Evolutionary conservation across 2,113 vertebrate species (phyloP), one percentile per base, ranked within the genome.

Genomic region (Rhombomys opimus): DNA sequence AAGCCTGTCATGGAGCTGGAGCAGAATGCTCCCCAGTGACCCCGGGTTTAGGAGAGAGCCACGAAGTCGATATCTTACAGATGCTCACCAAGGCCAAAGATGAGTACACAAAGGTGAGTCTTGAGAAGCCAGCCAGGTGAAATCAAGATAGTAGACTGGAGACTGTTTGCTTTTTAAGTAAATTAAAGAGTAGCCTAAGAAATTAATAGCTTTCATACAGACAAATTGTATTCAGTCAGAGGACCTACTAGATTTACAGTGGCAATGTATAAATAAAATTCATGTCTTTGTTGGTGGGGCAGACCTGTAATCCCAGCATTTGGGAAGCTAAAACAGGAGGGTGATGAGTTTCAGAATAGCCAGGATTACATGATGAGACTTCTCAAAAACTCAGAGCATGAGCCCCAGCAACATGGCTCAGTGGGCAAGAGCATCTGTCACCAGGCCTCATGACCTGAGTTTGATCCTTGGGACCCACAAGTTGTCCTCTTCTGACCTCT

Each of bases 1-100:
- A 99, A 97, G 99, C 99, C 38, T 99, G 98, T 97, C 99, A 98
- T 20, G 98, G 97, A 61, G 87, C 95, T 17, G 97, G 98, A 95
- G 30, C 98, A 72, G 98, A 98, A 95, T 72, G 97, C 85, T 99
- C 99, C 52, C 99, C 99, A 4, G 98, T 98, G 98, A 94, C 94
- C 20, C 52, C 98, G 75, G 98, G 96, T 54, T 96, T 98, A 70
- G 97, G 98, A 81, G 99, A 99, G 77, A 98, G 98, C 77, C 99
- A 99, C 96, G 98, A 98, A 80, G 99, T 99, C 14, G 99, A 99
- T 97, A 99, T 99, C 95, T 97, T 99, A 90, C 98, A 98, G 97
- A 99, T 99, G 99, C 98, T 99, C 84, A 99, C 98, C 86, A 99
- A 99, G 97, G 99, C 99, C 97, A 99, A 98, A 97, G 99, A 99